These are phyloP conservation scores for Drosophila equinoxialis DNA, from an alignment of 1,140 invertebrate genomes.

Conservation along the genomic window DNA sequence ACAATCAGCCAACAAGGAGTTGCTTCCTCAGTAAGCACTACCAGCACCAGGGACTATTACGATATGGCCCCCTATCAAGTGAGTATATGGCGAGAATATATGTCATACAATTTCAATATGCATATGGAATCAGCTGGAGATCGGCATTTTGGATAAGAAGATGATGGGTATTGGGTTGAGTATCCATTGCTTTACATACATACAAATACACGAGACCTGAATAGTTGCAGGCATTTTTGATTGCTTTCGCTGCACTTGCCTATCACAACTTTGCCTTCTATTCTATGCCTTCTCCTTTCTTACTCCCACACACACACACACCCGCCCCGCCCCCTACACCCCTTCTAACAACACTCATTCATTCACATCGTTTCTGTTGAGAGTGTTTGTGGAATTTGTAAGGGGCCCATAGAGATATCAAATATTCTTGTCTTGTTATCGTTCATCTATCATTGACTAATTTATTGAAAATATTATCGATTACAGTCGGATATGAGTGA, in stretches of 20 bases:
- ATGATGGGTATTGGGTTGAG: no score
- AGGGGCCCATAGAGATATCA: background rate
- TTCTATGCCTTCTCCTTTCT: background rate
- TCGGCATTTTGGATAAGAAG: no score
- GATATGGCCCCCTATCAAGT: slow-evolving; percentile 62
- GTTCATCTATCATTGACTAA: no score
- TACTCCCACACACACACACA: background rate
- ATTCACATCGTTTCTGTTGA: background rate
- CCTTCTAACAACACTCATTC: background rate
- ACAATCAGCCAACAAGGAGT: slow-evolving; percentile 4
- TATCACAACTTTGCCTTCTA: no score
- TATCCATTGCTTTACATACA: background rate
- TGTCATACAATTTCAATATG: no score
- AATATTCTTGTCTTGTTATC: no score
- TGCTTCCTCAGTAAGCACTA: slow-evolving; percentile 29
- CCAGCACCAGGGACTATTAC: slow-evolving; percentile 48
- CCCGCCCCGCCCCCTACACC: background rate
- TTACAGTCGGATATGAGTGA: slow-evolving; percentile 69
- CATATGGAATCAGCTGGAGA: no score
- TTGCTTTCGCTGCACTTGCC: background rate
- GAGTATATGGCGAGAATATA: slow-evolving; percentile 38
- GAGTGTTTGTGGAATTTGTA: slow-evolving; percentile 9
- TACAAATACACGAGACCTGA: background rate
- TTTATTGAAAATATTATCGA: slow-evolving; percentile 3
- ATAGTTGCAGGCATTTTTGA: background rate